Base-by-base conservation (phyloP, 2,888 invertebrate genomes). In the Globia sparganii region DNA sequence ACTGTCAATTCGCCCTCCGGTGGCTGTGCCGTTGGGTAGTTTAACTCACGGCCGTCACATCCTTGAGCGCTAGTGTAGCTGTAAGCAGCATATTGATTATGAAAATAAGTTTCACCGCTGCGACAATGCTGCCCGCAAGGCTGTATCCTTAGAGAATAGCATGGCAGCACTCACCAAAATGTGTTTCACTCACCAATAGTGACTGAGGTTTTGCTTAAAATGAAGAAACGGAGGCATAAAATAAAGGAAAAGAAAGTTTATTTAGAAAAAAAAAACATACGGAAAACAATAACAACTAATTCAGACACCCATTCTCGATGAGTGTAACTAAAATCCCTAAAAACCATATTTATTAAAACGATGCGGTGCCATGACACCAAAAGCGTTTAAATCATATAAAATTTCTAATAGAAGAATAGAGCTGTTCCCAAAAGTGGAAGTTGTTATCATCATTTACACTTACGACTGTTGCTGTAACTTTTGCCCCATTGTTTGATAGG, bases 351-450 rank as follows among this genome's bases (percentile, higher is more conserved):
- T 28, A 62, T 31, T n/a, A 46, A 46, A 46, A 46, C 8, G 4
- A 46, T 64, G 71, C 6, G 43, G 59, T 43, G 11, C 15, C 21
- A 18, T 8, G 21, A 40, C 9, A 59, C 15, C 9, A 18, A 43
- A 62, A 28, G 31, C n/a, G 11, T 65, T 21, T 21, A 66, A 46
- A 65, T 65, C 8, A 46, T 71, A n/a, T 65, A 13, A 15, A 25
- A 9, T 15, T 58, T 46, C 56, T 5, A 28, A 69, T 2, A 5
- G 25, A 31, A 5, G 53, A 31, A 53, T 77, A 43, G 0, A 61
- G 3, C 2, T 77, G 13, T 18, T 77, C 49, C 77, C 77, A 77
- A 43, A 77, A 77, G 9, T 61, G 77, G 43, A 34, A 77, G 6
- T 0, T 25, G 5, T 34, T 13, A 28, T 67, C 5, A 34, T 43